These are phyloP conservation scores for Atractosteus spatula DNA, from an alignment of 2,113 vertebrate genomes.

Conservation along the genomic window DNA sequence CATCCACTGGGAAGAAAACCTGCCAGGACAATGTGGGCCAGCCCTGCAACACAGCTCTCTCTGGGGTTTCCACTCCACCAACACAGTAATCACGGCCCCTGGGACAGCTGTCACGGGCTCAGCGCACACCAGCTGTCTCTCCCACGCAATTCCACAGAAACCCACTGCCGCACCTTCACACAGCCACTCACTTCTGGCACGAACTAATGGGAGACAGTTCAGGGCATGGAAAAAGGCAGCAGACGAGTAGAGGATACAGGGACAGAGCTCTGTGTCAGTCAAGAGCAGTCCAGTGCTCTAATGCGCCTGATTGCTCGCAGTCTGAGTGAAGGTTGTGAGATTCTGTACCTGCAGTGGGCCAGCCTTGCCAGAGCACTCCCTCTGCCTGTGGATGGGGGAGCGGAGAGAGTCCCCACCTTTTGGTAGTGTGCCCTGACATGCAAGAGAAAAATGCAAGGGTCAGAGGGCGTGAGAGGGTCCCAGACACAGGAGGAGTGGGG, in stretches of 20 bases:
- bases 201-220: no score
- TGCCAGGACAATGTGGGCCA: no score
- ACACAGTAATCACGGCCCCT: conserved; percentile 53
- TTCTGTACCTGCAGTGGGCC: conserved; percentile 44
- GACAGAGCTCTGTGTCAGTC: no score
- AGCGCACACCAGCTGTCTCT: conserved; percentile 37
- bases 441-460: not conserved
- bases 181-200: no score
- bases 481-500: no score
- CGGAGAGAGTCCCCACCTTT: conserved; percentile 45
- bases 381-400: conserved; percentile 34
- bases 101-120: conserved; percentile 39
- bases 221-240: no score
- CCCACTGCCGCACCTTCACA: no score
- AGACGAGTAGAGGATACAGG: no score
- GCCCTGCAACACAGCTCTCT: not conserved
- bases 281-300: no score
- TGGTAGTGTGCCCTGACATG: conserved; percentile 37
- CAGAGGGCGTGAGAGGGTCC: no score
- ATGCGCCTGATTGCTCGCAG: not conserved
- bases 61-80: conserved; percentile 50
- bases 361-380: conserved; percentile 23
- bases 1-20: no score
- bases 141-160: conserved; percentile 2
- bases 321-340: not conserved